Percentiles rank a stretch among this genome's conserved stretches.
Evolutionary conservation across 2,113 vertebrate species (phyloP).

Genomic region (Macrotus californicus): DNA sequence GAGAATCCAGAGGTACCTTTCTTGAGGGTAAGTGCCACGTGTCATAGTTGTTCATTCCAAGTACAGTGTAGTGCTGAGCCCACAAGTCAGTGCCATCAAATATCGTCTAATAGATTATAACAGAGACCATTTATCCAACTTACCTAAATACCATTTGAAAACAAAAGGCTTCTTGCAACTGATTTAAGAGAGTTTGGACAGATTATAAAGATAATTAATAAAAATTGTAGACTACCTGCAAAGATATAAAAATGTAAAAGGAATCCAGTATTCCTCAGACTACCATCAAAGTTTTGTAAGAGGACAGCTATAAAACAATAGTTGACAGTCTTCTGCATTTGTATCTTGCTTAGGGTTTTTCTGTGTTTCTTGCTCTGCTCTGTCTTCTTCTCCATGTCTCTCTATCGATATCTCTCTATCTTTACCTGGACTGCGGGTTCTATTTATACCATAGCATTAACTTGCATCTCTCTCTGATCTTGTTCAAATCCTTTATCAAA

Average conservation of each 20-base stretch:
- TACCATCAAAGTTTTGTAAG: not conserved
- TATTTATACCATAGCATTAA: not conserved
- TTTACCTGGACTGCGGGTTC: not conserved
- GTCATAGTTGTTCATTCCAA: not conserved
- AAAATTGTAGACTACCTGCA: not conserved
- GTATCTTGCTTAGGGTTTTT: not conserved
- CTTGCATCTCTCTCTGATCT: not conserved
- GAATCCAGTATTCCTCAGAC: not conserved
- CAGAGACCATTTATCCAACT: not conserved
- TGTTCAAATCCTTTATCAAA: not conserved
- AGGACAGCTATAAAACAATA: not conserved
- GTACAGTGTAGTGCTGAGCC: rapidly evolving
- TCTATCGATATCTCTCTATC: not conserved
- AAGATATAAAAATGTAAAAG: not conserved
- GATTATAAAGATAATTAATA: not conserved
- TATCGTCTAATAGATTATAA: not conserved
- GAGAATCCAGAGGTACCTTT: not conserved
- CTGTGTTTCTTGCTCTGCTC: not conserved
- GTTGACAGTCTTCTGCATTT: not conserved
- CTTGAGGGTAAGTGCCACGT: not conserved
- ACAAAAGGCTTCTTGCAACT: not conserved
- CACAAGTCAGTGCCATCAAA: not conserved
- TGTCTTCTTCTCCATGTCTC: not conserved
- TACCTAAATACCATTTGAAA: not conserved
- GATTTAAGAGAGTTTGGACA: not conserved